These are phyloP conservation scores for Hemichromis elongatus DNA, from an alignment of 2,113 vertebrate species.

Conservation along the genomic window DNA sequence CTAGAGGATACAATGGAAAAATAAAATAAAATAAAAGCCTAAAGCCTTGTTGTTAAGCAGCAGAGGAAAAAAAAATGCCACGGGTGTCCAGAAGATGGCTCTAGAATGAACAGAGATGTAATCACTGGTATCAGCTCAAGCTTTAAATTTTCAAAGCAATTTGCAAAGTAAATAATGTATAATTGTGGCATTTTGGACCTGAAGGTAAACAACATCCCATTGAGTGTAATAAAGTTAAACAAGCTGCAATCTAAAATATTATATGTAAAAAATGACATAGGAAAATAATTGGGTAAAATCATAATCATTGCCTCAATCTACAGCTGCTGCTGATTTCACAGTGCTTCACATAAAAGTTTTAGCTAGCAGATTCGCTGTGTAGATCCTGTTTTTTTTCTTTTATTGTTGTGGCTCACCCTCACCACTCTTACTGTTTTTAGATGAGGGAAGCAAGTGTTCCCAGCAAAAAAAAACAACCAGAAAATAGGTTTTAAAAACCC, in stretches of 20 bases:
- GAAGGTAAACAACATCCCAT: background rate
- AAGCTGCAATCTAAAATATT: background rate
- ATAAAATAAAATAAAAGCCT: background rate
- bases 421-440: background rate
- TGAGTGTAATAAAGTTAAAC: background rate
- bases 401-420: background rate
- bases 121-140: fast-evolving
- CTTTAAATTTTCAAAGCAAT: background rate
- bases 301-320: background rate
- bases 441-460: background rate
- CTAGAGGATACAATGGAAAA: background rate
- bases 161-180: background rate
- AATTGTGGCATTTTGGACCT: background rate
- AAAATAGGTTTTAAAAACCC: background rate
- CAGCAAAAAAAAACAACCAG: background rate
- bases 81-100: background rate
- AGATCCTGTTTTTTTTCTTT: background rate
- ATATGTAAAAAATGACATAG: background rate
- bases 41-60: background rate
- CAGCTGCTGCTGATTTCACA: background rate
- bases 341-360: background rate
- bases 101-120: fast-evolving
- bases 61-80: background rate
- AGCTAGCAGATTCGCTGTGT: background rate
- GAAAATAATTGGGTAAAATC: background rate